phyloP scores from a whole-genome alignment of 2,888 invertebrate species.

The Agriotes lineatus region DNA sequence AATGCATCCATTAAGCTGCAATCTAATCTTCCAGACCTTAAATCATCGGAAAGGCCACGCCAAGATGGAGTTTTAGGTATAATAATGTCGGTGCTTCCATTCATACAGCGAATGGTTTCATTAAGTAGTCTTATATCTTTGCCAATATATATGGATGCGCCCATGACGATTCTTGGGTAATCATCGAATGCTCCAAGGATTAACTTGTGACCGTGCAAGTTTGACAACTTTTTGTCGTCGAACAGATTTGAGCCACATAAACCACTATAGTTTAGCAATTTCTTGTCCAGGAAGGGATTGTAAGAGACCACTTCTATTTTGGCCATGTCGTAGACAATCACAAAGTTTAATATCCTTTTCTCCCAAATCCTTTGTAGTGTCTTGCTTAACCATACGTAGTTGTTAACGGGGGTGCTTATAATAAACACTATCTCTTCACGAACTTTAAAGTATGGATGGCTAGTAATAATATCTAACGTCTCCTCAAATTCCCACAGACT shows the following conservation, averaged over 20 bases:
- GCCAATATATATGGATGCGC: neutral
- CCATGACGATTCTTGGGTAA: neutral
- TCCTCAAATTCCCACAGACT: neutral
- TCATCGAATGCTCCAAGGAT: neutral
- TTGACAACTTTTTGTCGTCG: neutral
- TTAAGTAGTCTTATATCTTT: neutral
- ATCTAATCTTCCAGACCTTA: neutral
- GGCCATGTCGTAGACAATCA: slow-evolving; percentile 8
- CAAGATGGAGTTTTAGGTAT: neutral
- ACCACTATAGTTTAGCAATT: neutral
- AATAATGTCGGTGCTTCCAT: neutral
- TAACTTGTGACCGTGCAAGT: neutral
- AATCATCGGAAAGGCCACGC: neutral
- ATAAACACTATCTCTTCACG: neutral
- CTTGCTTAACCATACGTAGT: neutral
- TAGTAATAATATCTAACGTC: neutral
- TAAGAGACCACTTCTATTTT: neutral
- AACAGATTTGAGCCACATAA: too few relatives aligned
- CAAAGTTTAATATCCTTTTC: slow-evolving; percentile 18
- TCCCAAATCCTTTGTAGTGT: neutral
- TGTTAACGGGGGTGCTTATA: neutral
- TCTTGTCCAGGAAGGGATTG: slow-evolving; percentile 10
- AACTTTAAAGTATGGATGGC: neutral
- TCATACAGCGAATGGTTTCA: neutral
- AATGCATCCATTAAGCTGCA: neutral